Evolutionary conservation across 2,113 vertebrate genomes (phyloP), one percentile per base, ranked within the genome.

Genomic region (Physeter macrocephalus): DNA sequence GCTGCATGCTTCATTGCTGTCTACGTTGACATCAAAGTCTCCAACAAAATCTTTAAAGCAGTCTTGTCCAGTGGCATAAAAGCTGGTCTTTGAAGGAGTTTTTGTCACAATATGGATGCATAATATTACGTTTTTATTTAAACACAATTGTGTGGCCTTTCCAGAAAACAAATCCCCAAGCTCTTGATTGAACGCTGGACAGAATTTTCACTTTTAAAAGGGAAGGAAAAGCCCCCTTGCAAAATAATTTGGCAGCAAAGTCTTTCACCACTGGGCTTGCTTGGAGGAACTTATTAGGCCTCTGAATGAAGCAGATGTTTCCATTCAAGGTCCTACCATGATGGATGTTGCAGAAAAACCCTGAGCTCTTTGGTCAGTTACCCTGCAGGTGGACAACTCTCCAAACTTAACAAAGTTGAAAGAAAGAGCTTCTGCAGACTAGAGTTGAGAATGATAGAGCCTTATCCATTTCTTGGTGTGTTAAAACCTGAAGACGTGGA

Each of bases 41-140:
- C 1, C 15, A 94, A 87, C 80, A 77, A 71, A 64, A 75, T 87
- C 95, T 80, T 66, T 75, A 83, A 92, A 95, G 94, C 81, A 94
- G 67, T 66, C 84, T 62, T 64, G 84, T 82, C 57, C 52, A 6
- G 36, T 66, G 93, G 74, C 80, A 14, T 17, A 39, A 71, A 88
- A 84, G 59, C 69, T 88, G 75, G 75, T 49, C 71, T 80, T 97
- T 90, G 74, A 80, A 72, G 75, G 64, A 75, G 36, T 13, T 96
- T 96, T 83, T 41, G 83, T 77, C 41, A 34, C 69, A 34, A 81
- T 92, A 66, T 34, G 34, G 43, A 90, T 64, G 43, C n/a, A 43
- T 57, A 82, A 46, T 94, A 69, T 81, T 82, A 72, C 29, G 14
- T 46, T 77, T 64, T 72, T 96, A 34, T 64, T 92, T 83, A 72